These are phyloP conservation scores for Lethenteron reissneri DNA, from an alignment of 2,113 vertebrate genomes.

Conservation along the genomic window DNA sequence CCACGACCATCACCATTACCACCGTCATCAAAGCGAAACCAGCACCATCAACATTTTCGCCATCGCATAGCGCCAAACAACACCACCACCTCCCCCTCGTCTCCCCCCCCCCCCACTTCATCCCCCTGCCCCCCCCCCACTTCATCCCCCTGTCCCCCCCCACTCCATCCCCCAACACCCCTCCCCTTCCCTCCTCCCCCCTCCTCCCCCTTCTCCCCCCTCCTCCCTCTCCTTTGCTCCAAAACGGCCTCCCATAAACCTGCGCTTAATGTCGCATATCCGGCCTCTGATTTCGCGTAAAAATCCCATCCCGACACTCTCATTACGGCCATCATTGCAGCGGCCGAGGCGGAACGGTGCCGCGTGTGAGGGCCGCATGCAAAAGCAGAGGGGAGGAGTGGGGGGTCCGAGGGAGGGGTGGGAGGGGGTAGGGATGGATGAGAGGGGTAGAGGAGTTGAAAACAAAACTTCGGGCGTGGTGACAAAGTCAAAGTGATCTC, in stretches of 20 bases:
- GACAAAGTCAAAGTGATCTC: too few species aligned
- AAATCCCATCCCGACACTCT: constrained; percentile 5
- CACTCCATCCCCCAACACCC: background rate
- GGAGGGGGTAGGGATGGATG: background rate
- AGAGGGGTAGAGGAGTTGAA: too few species aligned
- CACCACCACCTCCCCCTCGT: too few species aligned
- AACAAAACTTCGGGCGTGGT: too few species aligned
- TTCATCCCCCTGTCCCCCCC: background rate
- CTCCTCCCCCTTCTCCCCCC: background rate
- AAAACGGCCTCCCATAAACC: background rate
- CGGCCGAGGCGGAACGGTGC: background rate
- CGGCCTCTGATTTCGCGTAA: background rate
- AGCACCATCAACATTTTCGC: too few species aligned
- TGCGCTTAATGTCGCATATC: constrained; percentile 2
- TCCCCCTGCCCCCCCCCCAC: background rate
- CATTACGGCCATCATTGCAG: constrained; percentile 3
- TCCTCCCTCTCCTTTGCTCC: background rate
- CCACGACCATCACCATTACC: too few species aligned
- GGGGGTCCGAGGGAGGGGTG: background rate
- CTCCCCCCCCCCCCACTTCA: background rate
- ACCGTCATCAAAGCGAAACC: too few species aligned
- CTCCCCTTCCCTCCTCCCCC: background rate
- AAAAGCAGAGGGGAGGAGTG: background rate
- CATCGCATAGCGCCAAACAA: too few species aligned
- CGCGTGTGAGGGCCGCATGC: background rate